Conservation (phyloP, 2,113 vertebrate species). For the Athene cunicularia region DNA sequence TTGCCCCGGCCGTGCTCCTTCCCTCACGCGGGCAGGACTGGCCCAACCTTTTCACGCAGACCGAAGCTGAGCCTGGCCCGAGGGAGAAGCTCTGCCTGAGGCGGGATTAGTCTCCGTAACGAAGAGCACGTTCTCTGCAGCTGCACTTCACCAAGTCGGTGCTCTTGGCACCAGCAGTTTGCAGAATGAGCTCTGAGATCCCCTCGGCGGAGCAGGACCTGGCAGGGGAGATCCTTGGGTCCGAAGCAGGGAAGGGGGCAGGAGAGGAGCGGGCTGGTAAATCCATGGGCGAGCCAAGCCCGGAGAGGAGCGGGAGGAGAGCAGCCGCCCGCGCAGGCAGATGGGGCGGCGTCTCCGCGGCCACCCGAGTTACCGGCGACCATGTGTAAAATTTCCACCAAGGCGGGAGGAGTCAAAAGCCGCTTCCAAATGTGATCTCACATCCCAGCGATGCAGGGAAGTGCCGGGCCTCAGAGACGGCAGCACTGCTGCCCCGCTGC, state of each 20-base stretch:
- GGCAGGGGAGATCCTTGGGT: background rate
- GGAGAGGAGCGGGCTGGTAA: background rate
- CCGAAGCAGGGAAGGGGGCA: background rate
- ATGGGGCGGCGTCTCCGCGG: background rate
- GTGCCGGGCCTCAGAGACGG: background rate
- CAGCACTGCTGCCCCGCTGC: background rate
- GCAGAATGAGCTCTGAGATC: background rate
- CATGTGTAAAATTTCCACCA: background rate
- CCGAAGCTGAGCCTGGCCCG: fast-evolving
- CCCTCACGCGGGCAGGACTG: fast-evolving
- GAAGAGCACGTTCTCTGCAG: background rate
- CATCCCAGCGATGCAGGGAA: background rate
- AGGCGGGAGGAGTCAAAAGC: background rate
- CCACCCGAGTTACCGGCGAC: background rate
- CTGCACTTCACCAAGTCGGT: fast-evolving
- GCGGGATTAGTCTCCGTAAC: fast-evolving
- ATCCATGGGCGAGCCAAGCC: background rate
- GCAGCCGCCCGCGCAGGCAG: background rate
- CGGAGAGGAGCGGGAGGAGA: background rate
- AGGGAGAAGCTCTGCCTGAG: background rate
- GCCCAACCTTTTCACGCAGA: fast-evolving
- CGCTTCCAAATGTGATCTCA: slow-evolving; percentile 9
- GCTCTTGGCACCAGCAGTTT: background rate
- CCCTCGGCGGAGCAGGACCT: background rate
- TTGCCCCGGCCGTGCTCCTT: background rate